Percentiles rank a stretch among this genome's conserved stretches.
Conservation (phyloP, 37 sponge, comb jelly and placozoan species). For the Cladorhizidae sp. region DNA sequence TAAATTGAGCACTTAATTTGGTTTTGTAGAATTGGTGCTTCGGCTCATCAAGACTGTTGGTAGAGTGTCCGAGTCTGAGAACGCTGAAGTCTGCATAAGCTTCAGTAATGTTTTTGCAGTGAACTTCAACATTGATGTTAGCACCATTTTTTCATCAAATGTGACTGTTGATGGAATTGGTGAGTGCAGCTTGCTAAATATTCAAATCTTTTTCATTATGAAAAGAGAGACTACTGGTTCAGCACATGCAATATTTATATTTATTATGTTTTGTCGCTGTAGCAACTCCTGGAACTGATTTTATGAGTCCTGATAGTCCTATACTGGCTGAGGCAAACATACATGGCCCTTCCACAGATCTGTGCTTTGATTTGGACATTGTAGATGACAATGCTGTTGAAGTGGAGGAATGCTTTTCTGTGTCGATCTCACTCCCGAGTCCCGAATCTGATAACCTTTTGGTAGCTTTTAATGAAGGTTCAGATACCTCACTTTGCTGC, state of each 20-base stretch:
- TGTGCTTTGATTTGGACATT: slow-evolving; percentile 7
- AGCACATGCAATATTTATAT: background rate
- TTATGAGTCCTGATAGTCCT: background rate
- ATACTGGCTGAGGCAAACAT: background rate
- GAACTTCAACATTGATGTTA: background rate
- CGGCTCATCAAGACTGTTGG: background rate
- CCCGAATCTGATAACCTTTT: background rate
- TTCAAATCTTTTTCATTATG: no score
- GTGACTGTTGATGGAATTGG: background rate
- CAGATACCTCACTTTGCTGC: slow-evolving; percentile 4
- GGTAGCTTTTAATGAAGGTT: background rate
- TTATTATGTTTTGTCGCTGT: background rate
- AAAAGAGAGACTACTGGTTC: no score
- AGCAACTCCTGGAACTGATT: slow-evolving; percentile 20
- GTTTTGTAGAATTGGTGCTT: background rate
- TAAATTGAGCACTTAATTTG: no score
- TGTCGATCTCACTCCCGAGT: background rate
- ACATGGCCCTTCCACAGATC: background rate
- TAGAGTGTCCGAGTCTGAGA: slow-evolving; percentile 2
- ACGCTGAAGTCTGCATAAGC: background rate
- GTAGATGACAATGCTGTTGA: background rate
- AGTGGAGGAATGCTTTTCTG: slow-evolving; percentile 23
- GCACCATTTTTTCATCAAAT: background rate
- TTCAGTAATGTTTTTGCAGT: slow-evolving; percentile 18
- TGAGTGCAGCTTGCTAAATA: background rate